Conservation (phyloP, 2,888 invertebrate species). For the Dinocampus coccinellae region DNA sequence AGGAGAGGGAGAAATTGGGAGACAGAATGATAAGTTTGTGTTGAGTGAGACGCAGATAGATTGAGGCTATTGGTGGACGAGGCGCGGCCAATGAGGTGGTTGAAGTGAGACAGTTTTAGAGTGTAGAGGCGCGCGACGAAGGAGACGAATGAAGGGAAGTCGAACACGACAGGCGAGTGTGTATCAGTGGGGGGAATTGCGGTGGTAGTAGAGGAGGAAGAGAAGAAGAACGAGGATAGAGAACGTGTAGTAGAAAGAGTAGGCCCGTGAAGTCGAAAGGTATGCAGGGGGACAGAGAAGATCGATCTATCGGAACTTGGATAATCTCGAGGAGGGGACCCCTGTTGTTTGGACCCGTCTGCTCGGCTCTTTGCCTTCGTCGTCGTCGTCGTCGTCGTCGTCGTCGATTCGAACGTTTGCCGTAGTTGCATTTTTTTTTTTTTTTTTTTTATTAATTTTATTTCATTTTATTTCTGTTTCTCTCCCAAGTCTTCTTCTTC, state of each 20-base stretch:
- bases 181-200: not conserved
- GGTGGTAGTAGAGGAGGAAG: constrained; percentile 38
- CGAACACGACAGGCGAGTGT: constrained; percentile 13
- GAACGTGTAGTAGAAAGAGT: constrained; percentile 32
- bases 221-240: constrained; percentile 49
- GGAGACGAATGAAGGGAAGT: constrained; percentile 32
- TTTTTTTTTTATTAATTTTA: not conserved
- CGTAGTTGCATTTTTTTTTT: constrained; percentile 17
- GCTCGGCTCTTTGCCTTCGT: constrained; percentile 52
- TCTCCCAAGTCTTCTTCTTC: not conserved
- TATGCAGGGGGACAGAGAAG: constrained; percentile 63
- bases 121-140: constrained; percentile 42
- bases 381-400: constrained; percentile 50
- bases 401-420: constrained; percentile 34
- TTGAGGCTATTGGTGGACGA: constrained; percentile 37
- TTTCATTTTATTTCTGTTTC: not conserved
- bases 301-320: constrained; percentile 63
- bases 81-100: constrained; percentile 41
- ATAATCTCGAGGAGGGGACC: constrained; percentile 49
- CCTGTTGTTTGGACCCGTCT: constrained; percentile 56
- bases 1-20: not conserved
- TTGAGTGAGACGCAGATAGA: constrained; percentile 12
- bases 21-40: constrained; percentile 5
- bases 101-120: constrained; percentile 23
- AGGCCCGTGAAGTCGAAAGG: constrained; percentile 49